phyloP scores from a whole-genome alignment of 2,797 vertebrate genomes.

The Sibirionetta formosa region DNA sequence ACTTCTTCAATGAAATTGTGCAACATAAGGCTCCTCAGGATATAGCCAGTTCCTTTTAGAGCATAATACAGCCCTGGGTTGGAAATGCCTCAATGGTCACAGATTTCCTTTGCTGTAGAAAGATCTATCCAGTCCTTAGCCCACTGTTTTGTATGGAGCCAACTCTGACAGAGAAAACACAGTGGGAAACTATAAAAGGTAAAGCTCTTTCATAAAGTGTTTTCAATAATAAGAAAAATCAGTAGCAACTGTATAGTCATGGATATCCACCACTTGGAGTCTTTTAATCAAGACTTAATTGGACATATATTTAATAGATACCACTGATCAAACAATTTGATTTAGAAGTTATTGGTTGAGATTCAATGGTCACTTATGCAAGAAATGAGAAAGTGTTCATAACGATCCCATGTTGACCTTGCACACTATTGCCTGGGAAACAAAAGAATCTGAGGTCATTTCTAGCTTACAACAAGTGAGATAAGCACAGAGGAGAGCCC shows the following conservation, averaged over 20 bases:
- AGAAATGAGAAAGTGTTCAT: not conserved
- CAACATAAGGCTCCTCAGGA: constrained; percentile 52
- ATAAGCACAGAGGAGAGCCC: not conserved
- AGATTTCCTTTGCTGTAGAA: not conserved
- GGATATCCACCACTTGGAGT: not conserved
- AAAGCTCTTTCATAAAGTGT: constrained; percentile 11
- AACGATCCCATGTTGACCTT: not conserved
- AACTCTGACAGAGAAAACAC: constrained; percentile 3
- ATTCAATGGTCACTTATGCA: not conserved
- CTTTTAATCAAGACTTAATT: constrained; percentile 12
- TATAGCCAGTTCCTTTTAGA: constrained; percentile 34
- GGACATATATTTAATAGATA: not conserved
- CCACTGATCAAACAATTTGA: not conserved
- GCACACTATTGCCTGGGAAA: constrained; percentile 10
- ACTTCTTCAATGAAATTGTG: constrained; percentile 66
- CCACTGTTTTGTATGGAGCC: not conserved
- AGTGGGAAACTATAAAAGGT: not conserved
- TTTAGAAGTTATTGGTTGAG: not conserved
- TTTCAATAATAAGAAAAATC: constrained; percentile 5
- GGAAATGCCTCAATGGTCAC: constrained; percentile 8
- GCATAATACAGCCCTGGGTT: not conserved
- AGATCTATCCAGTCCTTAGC: constrained; percentile 20
- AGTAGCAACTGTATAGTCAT: not conserved
- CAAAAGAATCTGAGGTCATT: not conserved
- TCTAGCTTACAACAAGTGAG: not conserved